These are phyloP conservation scores for Zaprionus ornatus DNA, from an alignment of 1,140 invertebrate genomes.

Conservation along the genomic window DNA sequence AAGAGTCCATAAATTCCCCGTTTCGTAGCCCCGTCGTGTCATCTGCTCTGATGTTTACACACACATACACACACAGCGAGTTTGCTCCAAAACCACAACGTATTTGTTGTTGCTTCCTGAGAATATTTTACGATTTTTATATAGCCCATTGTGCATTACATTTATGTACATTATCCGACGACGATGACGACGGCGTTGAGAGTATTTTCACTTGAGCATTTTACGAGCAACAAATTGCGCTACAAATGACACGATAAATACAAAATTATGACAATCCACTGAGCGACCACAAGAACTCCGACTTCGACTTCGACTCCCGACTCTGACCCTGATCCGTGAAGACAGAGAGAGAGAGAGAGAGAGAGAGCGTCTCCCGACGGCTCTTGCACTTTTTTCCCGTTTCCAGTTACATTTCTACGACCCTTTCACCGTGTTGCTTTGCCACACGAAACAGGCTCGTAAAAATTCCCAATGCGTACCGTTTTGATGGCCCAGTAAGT, in stretches of 20 bases:
- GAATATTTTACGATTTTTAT: conserved; percentile 78
- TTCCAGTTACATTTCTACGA: conserved; percentile 22
- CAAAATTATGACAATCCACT: conserved; percentile 72
- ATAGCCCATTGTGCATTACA: conserved; percentile 68
- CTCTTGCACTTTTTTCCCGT: neutral
- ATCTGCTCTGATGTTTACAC: conserved; percentile 61
- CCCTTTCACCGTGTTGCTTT: conserved; percentile 51
- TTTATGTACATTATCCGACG: conserved; percentile 50
- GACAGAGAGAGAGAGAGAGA: too few species aligned
- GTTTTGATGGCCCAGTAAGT: conserved; percentile 61
- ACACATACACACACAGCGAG: neutral
- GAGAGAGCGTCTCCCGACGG: neutral
- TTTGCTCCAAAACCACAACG: neutral
- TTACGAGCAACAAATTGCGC: conserved; percentile 80
- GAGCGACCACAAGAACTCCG: conserved; percentile 33
- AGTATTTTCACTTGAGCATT: conserved; percentile 67
- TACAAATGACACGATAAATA: conserved; percentile 82
- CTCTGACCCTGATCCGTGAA: neutral
- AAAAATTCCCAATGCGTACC: conserved; percentile 68
- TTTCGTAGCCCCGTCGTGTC: conserved; percentile 18
- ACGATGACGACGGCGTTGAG: conserved; percentile 35
- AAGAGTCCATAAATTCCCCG: conserved; percentile 49
- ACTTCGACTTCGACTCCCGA: conserved; percentile 8
- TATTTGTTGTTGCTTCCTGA: neutral
- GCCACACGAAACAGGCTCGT: conserved; percentile 53